Conservation (phyloP, 2,888 invertebrate species). For the Tineola bisselliella region DNA sequence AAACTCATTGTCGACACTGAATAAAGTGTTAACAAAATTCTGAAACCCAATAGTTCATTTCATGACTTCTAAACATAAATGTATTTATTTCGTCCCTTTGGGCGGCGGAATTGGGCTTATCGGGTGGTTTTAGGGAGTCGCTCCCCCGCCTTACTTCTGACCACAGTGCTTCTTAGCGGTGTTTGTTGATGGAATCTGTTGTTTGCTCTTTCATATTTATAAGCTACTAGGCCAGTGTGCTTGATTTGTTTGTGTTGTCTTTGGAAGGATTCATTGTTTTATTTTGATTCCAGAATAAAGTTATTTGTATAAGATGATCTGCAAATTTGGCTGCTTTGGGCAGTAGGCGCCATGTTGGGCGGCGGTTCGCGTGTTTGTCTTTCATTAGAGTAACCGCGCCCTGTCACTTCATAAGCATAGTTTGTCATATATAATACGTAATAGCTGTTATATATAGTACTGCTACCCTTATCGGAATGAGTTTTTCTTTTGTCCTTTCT, state of each 20-base stretch:
- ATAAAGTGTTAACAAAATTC: slow-evolving; percentile 5
- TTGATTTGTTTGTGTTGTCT: background rate
- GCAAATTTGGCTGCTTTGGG: background rate
- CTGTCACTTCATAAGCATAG: slow-evolving; percentile 36
- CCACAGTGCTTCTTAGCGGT: background rate
- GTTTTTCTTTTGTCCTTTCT: background rate
- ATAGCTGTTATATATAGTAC: background rate
- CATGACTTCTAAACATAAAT: slow-evolving; percentile 10
- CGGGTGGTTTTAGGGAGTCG: background rate
- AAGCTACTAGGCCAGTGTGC: background rate
- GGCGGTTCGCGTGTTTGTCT: slow-evolving; percentile 53
- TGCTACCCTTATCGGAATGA: background rate
- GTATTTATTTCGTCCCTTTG: slow-evolving; percentile 8
- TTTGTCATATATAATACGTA: slow-evolving; percentile 26
- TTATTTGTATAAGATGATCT: background rate
- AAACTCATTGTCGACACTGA: background rate
- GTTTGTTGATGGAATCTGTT: background rate
- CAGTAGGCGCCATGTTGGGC: slow-evolving; percentile 24
- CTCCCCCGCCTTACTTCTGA: background rate
- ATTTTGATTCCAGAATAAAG: too few species aligned
- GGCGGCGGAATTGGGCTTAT: background rate
- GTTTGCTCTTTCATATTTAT: slow-evolving; percentile 5
- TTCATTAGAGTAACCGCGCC: slow-evolving; percentile 44
- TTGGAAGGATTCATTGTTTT: background rate
- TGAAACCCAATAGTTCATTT: background rate